These are phyloP conservation scores for Phlogophora meticulosa DNA, from an alignment of 2,888 invertebrate species.

Conservation along the genomic window DNA sequence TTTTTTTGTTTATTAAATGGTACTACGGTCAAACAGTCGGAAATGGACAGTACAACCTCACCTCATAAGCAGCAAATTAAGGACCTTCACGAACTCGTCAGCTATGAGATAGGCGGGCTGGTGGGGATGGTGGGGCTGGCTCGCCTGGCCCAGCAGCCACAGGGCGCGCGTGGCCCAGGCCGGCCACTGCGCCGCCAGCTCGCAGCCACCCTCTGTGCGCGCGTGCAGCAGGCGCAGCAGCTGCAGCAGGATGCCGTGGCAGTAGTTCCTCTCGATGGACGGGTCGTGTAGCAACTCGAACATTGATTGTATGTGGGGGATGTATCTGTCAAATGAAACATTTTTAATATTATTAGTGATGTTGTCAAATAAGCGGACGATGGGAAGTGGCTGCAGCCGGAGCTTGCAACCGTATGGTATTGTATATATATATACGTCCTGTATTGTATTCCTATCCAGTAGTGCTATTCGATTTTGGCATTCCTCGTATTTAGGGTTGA, in stretches of 20 bases:
- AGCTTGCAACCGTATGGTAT: too few species aligned
- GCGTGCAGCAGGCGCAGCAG: constrained; percentile 79
- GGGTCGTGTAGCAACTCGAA: constrained; percentile 66
- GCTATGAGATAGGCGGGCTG: constrained; percentile 77
- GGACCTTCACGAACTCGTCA: constrained; percentile 78
- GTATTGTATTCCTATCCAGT: too few species aligned
- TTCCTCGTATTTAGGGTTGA: too few species aligned
- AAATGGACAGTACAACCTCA: constrained; percentile 55
- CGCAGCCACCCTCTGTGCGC: constrained; percentile 69
- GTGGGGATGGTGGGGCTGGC: background rate
- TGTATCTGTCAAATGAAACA: constrained; percentile 40
- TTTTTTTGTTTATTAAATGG: too few species aligned
- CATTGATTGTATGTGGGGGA: constrained; percentile 71
- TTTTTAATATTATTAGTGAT: too few species aligned
- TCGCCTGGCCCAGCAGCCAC: constrained; percentile 73
- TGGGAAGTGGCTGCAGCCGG: too few species aligned
- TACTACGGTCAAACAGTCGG: too few species aligned
- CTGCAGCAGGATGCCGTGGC: constrained; percentile 92
- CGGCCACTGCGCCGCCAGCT: constrained; percentile 24
- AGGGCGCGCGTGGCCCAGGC: constrained; percentile 21
- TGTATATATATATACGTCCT: too few species aligned
- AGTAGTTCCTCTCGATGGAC: constrained; percentile 88
- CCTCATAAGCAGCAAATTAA: constrained; percentile 79
- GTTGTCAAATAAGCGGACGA: too few species aligned
- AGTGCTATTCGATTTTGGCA: too few species aligned